These are phyloP conservation scores for Strigamia crassipes DNA, from an alignment of 2,888 invertebrate genomes.

Conservation along the genomic window DNA sequence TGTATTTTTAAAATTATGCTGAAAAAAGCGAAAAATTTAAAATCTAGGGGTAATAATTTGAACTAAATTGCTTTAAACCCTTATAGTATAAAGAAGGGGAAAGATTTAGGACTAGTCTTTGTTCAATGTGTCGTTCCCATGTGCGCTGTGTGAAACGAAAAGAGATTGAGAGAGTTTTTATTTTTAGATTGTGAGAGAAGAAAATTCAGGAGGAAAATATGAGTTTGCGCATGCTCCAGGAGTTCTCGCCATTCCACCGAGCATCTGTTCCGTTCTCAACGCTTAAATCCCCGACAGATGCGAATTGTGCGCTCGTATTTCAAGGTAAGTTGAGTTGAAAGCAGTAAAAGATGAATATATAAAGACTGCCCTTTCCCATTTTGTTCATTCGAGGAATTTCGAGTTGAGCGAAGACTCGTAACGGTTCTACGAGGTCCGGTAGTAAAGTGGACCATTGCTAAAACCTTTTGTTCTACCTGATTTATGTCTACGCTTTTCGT, in stretches of 20 bases:
- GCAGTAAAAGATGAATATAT: constrained; percentile 38
- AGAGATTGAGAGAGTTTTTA: constrained; percentile 38
- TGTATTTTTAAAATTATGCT: not conserved
- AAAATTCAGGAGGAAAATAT: constrained; percentile 38
- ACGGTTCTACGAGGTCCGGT: constrained; percentile 5
- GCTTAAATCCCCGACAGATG: constrained; percentile 38
- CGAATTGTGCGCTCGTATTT: constrained; percentile 42
- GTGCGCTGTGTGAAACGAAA: constrained; percentile 28
- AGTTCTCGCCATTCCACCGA: constrained; percentile 36
- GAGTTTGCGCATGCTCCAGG: constrained; percentile 34
- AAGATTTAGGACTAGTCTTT: constrained; percentile 11
- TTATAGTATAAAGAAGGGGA: not conserved
- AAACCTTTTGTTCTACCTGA: constrained; percentile 9
- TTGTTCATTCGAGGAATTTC: not conserved
- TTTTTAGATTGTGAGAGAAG: constrained; percentile 29
- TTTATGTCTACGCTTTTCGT: not conserved
- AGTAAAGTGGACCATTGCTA: not conserved
- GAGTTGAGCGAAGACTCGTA: not conserved
- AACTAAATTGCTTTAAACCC: not conserved
- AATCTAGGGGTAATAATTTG: not conserved
- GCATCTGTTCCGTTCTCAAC: constrained; percentile 36
- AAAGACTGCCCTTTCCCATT: constrained; percentile 35
- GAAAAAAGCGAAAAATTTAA: not conserved
- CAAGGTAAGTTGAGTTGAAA: constrained; percentile 42
- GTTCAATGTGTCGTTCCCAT: constrained; percentile 31